Base-by-base conservation (phyloP, 2,888 invertebrate species). In the Melangyna quadrimaculata region DNA sequence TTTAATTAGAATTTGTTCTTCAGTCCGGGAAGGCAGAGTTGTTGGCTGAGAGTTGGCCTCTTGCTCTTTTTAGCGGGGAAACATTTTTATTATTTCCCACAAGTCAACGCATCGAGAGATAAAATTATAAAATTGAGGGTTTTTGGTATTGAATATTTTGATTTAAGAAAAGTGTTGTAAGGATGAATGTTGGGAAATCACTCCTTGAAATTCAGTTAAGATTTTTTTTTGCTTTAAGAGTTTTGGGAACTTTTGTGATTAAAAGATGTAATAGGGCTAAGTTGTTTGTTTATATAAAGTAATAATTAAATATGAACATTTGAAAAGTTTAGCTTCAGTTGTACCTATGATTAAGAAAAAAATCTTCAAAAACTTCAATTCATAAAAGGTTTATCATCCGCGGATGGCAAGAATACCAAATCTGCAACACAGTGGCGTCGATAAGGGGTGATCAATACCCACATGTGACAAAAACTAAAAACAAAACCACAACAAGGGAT, bases 1-100 rank as follows among this genome's bases (percentile, higher is more conserved):
- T 80, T 84, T 84, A 84, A 84, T 84, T 84, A 84, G 79, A 84
- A 79, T 79, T 71, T 43, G 29, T 65, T 65, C 19, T 72, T 48
- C 70, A 59, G 71, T 72, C 48, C 22, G 61, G 8, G 14, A n/a
- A 24, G 8, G 37, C 53, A 43, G 35, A 37, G 75, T 19, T 3
- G 29, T 59, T 37, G 10, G 24, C 24, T 29, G 37, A 55, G 24
- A 24, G 22, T 40, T 61, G 24, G 40, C 1, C 4, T 43, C n/a
- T n/a, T n/a, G n/a, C n/a, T n/a, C n/a, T 35, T 22, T 35, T 22
- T 24, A 17, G n/a, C 14, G 3, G 24, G 55, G 10, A 17, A 40
- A 12, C 8, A 65, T 51, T 59, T 57, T 57, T 51, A 40, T 59
- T 14, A 59, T 35, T 37, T 59, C 51, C 57, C 57, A 37, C 17